Percentiles rank a stretch among this genome's conserved stretches.
Conservation (phyloP, 92 coral and sea anemone genomes). For the Zoanthus sansibaricus region DNA sequence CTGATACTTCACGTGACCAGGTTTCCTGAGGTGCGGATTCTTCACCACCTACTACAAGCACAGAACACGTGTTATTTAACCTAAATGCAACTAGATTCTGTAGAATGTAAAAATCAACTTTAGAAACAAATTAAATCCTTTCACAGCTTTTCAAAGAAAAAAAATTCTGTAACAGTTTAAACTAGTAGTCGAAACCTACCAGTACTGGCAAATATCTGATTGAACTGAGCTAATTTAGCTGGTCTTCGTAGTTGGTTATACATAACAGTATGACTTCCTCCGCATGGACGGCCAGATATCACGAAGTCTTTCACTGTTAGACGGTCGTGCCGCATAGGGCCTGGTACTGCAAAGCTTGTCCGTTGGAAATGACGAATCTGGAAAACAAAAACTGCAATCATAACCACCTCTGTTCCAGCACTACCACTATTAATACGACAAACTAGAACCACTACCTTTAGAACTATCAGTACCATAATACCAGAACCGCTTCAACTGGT, state of each 20-base stretch:
- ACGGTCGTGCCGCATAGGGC: conserved; percentile 59
- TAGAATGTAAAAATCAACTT: not conserved
- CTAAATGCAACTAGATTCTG: not conserved
- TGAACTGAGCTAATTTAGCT: conserved; percentile 74
- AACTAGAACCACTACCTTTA: not conserved
- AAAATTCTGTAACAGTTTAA: not conserved
- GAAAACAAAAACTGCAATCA: not conserved
- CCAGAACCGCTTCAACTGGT: too few relatives aligned
- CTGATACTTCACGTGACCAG: conserved; percentile 90
- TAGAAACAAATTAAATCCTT: too few relatives aligned
- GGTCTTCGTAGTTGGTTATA: conserved; percentile 81
- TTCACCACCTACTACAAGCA: conserved; percentile 67
- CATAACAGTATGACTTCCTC: conserved; percentile 95
- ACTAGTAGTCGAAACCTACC: not conserved
- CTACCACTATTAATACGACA: not conserved
- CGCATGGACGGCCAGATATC: conserved; percentile 86
- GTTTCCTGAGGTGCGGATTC: conserved; percentile 53
- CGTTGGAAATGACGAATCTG: conserved; percentile 84
- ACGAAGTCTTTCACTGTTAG: conserved; percentile 67
- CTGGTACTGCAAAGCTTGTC: conserved; percentile 56
- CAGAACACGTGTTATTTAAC: not conserved
- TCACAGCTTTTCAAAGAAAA: not conserved
- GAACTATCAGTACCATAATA: not conserved
- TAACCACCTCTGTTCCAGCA: too few relatives aligned
- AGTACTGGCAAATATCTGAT: conserved; percentile 67